Conservation (phyloP, 2,888 invertebrate genomes). For the Drosophila putrida region DNA sequence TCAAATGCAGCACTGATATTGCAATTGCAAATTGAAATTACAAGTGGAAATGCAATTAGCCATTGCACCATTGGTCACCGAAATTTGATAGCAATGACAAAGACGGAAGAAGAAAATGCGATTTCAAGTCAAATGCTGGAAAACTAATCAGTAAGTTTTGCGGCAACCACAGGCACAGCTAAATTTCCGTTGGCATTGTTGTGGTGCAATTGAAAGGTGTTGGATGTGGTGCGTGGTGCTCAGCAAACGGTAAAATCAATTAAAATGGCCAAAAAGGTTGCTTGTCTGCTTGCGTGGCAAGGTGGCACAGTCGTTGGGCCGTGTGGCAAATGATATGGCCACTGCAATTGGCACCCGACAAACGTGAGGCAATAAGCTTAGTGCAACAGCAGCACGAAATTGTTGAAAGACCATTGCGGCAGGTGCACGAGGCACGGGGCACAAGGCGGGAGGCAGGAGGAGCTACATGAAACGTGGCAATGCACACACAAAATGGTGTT, state of each 20-base stretch:
- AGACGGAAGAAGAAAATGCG: conserved; percentile 13
- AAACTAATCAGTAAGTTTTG: conserved; percentile 60
- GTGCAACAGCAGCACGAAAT: conserved; percentile 29
- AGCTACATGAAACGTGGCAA: conserved; percentile 18
- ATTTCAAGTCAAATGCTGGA: conserved; percentile 28
- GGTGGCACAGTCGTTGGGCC: background rate
- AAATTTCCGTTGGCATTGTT: conserved; percentile 40
- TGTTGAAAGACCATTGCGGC: conserved; percentile 8
- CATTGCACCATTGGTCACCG: conserved; percentile 31
- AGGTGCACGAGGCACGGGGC: background rate
- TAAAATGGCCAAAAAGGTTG: conserved; percentile 48
- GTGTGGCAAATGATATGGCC: conserved; percentile 14
- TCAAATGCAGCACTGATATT: conserved; percentile 3
- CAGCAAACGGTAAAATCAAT: conserved; percentile 65
- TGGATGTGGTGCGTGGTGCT: conserved; percentile 27
- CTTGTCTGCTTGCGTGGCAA: background rate
- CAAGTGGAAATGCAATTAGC: conserved; percentile 58
- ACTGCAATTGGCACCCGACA: conserved; percentile 40
- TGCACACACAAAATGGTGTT: conserved; percentile 23
- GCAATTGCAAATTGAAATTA: conserved; percentile 5
- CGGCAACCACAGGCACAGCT: conserved; percentile 29
- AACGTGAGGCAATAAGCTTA: conserved; percentile 54
- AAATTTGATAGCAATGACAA: conserved; percentile 37
- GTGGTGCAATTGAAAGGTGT: conserved; percentile 51
- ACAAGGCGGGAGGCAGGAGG: background rate